These are phyloP conservation scores for Gracilinanus agilis DNA, from an alignment of 2,113 vertebrate species.

Conservation along the genomic window DNA sequence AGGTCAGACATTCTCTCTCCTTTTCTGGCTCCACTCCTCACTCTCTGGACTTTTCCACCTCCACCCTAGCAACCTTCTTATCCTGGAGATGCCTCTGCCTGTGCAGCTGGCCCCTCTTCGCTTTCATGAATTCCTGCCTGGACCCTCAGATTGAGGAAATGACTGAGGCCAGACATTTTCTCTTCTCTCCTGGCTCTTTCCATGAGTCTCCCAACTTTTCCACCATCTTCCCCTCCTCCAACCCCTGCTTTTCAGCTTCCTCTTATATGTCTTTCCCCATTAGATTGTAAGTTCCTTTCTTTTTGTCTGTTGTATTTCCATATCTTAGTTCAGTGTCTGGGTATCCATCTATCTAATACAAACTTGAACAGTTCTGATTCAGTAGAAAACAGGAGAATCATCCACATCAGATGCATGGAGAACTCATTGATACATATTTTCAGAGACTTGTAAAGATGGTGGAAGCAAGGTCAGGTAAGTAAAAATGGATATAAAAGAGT, in stretches of 20 bases:
- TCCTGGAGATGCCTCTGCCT: background rate
- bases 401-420: background rate
- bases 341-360: background rate
- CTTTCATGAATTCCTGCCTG: background rate
- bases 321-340: background rate
- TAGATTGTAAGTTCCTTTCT: background rate
- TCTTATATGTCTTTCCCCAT: background rate
- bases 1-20: background rate
- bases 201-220: background rate
- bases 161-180: background rate
- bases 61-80: background rate
- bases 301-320: background rate
- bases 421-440: background rate
- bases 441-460: background rate
- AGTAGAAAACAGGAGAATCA: background rate
- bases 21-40: background rate
- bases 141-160: background rate
- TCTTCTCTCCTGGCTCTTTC: background rate
- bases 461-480: background rate
- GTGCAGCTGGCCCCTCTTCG: background rate
- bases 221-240: background rate
- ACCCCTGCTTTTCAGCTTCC: background rate
- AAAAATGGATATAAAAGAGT: background rate
- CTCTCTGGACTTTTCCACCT: background rate
- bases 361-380: background rate